Base-by-base conservation (phyloP, 2,797 vertebrate species). In the Megalops cyprinoides region DNA sequence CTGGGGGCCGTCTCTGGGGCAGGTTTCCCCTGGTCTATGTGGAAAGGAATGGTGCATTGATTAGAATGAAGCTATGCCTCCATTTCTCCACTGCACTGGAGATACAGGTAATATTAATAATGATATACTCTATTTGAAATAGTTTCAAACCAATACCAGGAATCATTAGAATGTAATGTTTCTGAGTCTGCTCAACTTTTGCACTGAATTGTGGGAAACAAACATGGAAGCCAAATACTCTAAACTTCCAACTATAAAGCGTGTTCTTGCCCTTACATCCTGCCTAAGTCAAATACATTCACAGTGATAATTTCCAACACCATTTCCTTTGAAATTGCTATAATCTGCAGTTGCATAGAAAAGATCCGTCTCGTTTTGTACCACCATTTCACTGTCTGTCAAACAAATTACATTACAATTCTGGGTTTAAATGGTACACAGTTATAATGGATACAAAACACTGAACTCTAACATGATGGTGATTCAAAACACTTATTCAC, bases 1-100 rank as follows among this genome's bases (percentile, higher is more conserved):
- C 96, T 98, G 34, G 94, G 89, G 79, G 86, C 84, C 34, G 86
- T 92, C 76, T 95, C 91, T 85, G 90, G 88, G 9, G 91, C 90
- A 34, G 92, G 87, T 88, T 94, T 95, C 90, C 94, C 97, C 79
- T 94, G 92, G 83, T 97, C 97, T 86, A 88, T 93, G 95, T 83
- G 74, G 87, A 89, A 28, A 58, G 86, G 44, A 74, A 79, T 0
- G 12, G 48, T 18, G n/a, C 25, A 18, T 15, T 49, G 71, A 71
- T 42, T 44, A 71, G 67, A 10, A 67, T 4, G 34, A 12, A 28
- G 1, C 5, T 39, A 37, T 9, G 39, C n/a, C 67, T 44, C 20
- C 67, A 42, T 20, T 14, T 14, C 51, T 53, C 51, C 51, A 53
- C 10, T 10, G 18, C 51, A 53, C 37, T 39, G 44, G 67, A 18